phyloP scores from a whole-genome alignment of 1,140 invertebrate genomes.

The Chironomus striatipennis region DNA sequence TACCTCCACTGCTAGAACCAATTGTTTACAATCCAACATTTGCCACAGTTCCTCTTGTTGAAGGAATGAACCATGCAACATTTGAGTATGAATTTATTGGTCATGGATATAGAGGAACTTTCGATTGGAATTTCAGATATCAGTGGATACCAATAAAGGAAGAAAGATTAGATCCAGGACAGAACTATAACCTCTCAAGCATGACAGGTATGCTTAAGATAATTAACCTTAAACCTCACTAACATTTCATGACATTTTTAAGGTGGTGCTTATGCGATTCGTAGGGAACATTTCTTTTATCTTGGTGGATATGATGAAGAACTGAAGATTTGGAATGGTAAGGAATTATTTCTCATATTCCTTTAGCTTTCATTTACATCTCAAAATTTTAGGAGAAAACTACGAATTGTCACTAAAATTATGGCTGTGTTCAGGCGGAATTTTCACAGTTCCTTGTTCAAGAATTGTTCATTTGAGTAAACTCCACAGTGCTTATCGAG shows the following conservation, averaged over 20 bases:
- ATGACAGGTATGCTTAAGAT: constrained; percentile 68
- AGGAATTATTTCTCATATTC: neutral
- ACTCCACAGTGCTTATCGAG: neutral
- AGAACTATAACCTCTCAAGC: constrained; percentile 74
- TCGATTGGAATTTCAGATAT: constrained; percentile 81
- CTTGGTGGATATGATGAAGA: constrained; percentile 87
- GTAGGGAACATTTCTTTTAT: constrained; percentile 87
- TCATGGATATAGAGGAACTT: constrained; percentile 70
- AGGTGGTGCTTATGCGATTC: constrained; percentile 79
- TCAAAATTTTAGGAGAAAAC: constrained; percentile 98
- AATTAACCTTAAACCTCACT: neutral
- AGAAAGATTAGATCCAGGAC: constrained; percentile 57
- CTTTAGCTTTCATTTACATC: constrained; percentile 55
- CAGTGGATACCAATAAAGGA: constrained; percentile 69
- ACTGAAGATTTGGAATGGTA: constrained; percentile 54
- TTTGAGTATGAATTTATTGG: constrained; percentile 72
- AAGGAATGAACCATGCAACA: constrained; percentile 68
- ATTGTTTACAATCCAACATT: constrained; percentile 62
- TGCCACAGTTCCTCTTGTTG: constrained; percentile 77
- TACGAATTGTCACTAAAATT: constrained; percentile 94
- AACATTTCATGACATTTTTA: neutral
- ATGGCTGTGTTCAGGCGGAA: constrained; percentile 79
- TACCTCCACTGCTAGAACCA: constrained; percentile 66
- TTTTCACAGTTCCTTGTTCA: constrained; percentile 95
- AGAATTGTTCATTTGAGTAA: constrained; percentile 87